These are phyloP conservation scores for Beris chalybata DNA, from an alignment of 2,888 invertebrate genomes.

Conservation along the genomic window DNA sequence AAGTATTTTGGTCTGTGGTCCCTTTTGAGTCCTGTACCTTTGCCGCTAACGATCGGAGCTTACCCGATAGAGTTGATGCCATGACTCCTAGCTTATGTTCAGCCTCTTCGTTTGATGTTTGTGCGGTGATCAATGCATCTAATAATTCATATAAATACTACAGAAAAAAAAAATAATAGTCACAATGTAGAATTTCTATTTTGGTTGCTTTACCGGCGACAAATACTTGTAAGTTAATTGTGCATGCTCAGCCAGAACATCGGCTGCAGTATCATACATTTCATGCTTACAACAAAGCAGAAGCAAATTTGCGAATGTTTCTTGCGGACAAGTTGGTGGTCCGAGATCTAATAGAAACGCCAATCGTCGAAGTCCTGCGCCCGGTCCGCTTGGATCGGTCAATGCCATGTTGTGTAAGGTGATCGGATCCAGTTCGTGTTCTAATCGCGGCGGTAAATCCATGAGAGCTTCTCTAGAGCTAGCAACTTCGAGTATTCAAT, in stretches of 20 bases:
- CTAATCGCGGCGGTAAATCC: conserved; percentile 90
- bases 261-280: conserved; percentile 96
- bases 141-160: conserved; percentile 91
- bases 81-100: conserved; percentile 94
- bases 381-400: conserved; percentile 87
- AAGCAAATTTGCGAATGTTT: conserved; percentile 95
- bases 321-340: conserved; percentile 84
- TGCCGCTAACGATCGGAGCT: conserved; percentile 87
- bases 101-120: conserved; percentile 95
- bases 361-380: conserved; percentile 77
- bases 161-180: conserved; percentile 41
- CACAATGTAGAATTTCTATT: background rate
- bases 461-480: conserved; percentile 84
- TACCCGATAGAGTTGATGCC: conserved; percentile 87
- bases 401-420: conserved; percentile 97
- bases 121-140: conserved; percentile 95
- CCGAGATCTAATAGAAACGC: conserved; percentile 94
- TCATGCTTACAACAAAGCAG: conserved; percentile 96
- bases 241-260: conserved; percentile 95
- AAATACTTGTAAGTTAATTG: conserved; percentile 94
- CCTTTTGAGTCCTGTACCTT: conserved; percentile 91
- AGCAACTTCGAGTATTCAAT: conserved; percentile 61
- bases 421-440: conserved; percentile 96
- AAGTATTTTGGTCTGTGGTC: conserved; percentile 84
- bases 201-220: conserved; percentile 67